Conservation (phyloP, 2,797 vertebrate genomes). For the Silurus lanzhouensis region DNA sequence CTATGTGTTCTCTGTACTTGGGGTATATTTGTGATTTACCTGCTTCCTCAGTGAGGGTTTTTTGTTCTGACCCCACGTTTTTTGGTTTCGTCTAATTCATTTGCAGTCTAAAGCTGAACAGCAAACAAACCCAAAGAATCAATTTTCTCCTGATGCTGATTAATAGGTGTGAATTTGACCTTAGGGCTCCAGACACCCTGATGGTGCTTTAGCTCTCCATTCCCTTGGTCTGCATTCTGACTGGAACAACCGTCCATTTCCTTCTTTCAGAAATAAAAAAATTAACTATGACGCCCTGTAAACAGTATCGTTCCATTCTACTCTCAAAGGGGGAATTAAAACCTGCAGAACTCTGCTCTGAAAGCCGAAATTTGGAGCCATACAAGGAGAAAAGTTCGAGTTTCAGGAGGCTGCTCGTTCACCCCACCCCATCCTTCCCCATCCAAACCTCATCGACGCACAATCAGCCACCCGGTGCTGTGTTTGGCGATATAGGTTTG, state of each 20-base stretch:
- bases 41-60: not conserved
- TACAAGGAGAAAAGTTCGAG: constrained; percentile 5
- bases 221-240: not conserved
- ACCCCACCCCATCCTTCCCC: not conserved
- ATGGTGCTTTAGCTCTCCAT: not conserved
- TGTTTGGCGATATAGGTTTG: constrained; percentile 31
- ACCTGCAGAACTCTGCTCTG: not conserved
- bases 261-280: not conserved
- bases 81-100: not conserved
- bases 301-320: not conserved
- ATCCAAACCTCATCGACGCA: constrained; percentile 14
- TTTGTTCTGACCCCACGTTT: not conserved
- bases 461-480: constrained; percentile 34
- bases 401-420: not conserved
- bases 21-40: not conserved
- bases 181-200: not conserved
- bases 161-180: constrained; percentile 13
- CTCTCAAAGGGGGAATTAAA: constrained; percentile 4
- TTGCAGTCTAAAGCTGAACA: not conserved
- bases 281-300: not conserved
- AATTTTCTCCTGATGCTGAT: constrained; percentile 4
- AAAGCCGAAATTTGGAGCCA: no score
- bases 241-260: not conserved
- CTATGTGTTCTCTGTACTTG: not conserved
- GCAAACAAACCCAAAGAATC: constrained; percentile 14